Percentiles rank a stretch among this genome's conserved stretches.
These are phyloP conservation scores for Numenius arquata DNA, from an alignment of 2,113 vertebrate species.

Conservation along the genomic window DNA sequence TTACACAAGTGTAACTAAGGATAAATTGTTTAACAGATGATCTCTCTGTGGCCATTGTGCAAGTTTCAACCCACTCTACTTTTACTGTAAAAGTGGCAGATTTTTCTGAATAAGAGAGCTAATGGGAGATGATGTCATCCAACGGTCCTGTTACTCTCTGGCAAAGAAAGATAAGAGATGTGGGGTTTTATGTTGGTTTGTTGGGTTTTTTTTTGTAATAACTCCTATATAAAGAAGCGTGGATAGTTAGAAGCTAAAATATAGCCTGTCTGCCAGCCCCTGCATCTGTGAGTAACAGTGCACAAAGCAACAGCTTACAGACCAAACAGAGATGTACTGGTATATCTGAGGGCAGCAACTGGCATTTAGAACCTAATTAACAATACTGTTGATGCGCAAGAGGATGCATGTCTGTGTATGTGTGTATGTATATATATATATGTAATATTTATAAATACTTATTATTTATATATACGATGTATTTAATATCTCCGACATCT, in stretches of 20 bases:
- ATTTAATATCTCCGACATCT: too few relatives aligned
- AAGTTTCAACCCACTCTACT: not conserved
- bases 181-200: not conserved
- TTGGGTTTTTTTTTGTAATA: not conserved
- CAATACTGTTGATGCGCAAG: not conserved
- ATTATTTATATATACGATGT: not conserved
- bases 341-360: not conserved
- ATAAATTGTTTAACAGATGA: not conserved
- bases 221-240: not conserved
- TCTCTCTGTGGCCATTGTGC: not conserved
- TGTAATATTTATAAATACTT: not conserved
- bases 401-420: not conserved
- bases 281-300: not conserved
- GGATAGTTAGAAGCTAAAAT: not conserved
- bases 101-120: not conserved
- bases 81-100: not conserved
- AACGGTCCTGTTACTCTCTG: not conserved
- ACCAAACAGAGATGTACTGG: not conserved
- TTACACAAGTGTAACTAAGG: not conserved
- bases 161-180: not conserved
- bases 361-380: not conserved
- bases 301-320: not conserved
- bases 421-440: not conserved
- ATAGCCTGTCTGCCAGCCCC: not conserved
- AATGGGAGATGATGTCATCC: not conserved